These are phyloP conservation scores for Ormyrus rosae DNA, from an alignment of 2,888 invertebrate genomes.

Conservation along the genomic window DNA sequence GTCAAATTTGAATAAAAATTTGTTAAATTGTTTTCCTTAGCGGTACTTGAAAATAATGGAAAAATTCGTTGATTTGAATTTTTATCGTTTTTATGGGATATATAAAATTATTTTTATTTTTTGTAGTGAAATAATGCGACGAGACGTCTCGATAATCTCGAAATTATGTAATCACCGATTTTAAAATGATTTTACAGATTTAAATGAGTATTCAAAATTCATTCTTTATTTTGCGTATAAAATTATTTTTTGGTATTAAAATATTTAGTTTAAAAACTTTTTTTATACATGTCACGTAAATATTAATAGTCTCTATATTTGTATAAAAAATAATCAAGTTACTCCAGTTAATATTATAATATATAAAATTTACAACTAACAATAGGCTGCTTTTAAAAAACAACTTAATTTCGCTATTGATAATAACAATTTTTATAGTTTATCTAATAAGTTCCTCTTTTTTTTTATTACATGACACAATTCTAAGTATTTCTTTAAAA, in stretches of 20 bases:
- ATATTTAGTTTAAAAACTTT: background rate
- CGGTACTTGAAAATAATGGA: background rate
- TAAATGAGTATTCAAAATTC: background rate
- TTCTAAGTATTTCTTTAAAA: conserved; percentile 73
- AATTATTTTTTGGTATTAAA: background rate
- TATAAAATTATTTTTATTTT: conserved; percentile 7
- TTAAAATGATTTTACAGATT: background rate
- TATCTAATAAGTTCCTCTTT: conserved; percentile 70
- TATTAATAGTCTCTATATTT: conserved; percentile 1
- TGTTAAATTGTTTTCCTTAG: too few species aligned
- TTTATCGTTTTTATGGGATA: background rate
- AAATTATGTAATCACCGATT: background rate
- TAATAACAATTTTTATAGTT: conserved; percentile 47
- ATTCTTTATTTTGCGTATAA: background rate
- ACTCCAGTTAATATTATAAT: background rate
- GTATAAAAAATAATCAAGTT: conserved; percentile 9
- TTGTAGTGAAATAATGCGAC: background rate
- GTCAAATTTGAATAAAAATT: conserved; percentile 28
- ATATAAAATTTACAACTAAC: conserved; percentile 15
- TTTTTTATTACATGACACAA: conserved; percentile 73
- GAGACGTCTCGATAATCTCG: background rate
- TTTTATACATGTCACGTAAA: background rate
- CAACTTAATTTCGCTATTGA: conserved; percentile 5
- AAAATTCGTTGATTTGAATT: background rate
- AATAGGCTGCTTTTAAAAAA: conserved; percentile 1